Evolutionary conservation across 1,140 invertebrate species (phyloP).

Genomic region (Heliothis subflexa): DNA sequence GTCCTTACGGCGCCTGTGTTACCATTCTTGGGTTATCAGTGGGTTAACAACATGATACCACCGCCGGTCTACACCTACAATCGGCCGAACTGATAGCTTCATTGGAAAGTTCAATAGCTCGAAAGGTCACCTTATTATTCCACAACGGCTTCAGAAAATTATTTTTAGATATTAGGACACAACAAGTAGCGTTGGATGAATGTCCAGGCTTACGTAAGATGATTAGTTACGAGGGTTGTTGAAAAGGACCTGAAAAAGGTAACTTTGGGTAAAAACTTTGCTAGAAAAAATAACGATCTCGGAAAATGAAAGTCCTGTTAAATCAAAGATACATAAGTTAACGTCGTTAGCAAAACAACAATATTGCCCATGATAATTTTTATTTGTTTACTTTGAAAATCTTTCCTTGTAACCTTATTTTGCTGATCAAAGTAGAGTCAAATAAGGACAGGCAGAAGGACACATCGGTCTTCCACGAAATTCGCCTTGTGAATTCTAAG

Average conservation of each 20-base stretch:
- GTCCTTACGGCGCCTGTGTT: conserved; percentile 39
- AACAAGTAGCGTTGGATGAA: not conserved
- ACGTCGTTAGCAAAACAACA: not conserved
- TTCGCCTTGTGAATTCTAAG: conserved; percentile 1
- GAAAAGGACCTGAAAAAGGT: too few relatives aligned
- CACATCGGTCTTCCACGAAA: not conserved
- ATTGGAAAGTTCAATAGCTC: conserved; percentile 31
- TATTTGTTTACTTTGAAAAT: not conserved
- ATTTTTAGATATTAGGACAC: conserved; percentile 19
- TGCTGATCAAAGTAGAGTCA: conserved; percentile 2
- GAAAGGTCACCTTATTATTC: conserved; percentile 46
- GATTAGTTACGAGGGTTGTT: too few relatives aligned
- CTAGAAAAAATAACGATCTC: too few relatives aligned
- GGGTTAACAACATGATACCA: conserved; percentile 41
- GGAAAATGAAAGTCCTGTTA: too few relatives aligned
- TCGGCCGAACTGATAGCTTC: conserved; percentile 41
- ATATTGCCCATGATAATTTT: not conserved
- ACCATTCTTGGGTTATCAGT: conserved; percentile 21
- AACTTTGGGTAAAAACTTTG: too few relatives aligned
- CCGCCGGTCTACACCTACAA: conserved; percentile 36
- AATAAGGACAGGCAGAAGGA: conserved; percentile 9
- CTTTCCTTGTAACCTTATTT: conserved; percentile 19
- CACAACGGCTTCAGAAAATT: conserved; percentile 25
- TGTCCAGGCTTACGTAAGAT: too few relatives aligned
- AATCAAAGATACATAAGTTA: too few relatives aligned